Conservation (phyloP, 2,797 vertebrate genomes). For the Pyrocephalus nanus region DNA sequence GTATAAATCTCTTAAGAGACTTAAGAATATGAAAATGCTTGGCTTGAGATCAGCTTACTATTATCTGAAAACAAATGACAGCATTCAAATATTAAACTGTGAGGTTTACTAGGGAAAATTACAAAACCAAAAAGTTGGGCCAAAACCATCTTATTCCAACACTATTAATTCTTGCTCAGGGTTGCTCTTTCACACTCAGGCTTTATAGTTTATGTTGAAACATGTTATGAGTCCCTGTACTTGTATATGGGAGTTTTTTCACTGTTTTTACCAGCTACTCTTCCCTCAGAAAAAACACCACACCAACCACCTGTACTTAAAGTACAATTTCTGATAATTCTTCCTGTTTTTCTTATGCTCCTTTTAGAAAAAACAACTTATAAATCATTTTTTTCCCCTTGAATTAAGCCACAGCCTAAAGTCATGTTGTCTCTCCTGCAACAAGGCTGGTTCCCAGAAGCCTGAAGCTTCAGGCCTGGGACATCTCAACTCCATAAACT, state of each 20-base stretch:
- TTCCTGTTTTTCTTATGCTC: background rate
- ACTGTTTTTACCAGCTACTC: background rate
- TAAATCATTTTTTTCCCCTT: background rate
- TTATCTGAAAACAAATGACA: background rate
- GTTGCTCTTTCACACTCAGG: background rate
- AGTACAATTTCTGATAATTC: background rate
- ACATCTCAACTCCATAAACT: background rate
- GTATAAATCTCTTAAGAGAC: background rate
- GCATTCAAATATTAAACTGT: background rate
- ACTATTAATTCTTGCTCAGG: background rate
- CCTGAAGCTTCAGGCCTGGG: background rate
- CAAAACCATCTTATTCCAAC: background rate
- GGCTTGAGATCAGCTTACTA: background rate
- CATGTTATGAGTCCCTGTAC: fast-evolving
- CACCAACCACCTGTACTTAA: background rate
- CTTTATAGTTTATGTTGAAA: background rate
- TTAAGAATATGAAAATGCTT: background rate
- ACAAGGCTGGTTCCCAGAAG: background rate
- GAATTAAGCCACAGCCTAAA: background rate
- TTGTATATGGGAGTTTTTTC: background rate
- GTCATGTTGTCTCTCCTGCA: fast-evolving
- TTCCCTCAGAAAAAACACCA: background rate
- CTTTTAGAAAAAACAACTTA: background rate
- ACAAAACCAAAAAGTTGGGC: background rate
- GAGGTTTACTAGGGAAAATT: background rate